Evolutionary conservation across 64 coral and sea anemone species (phyloP).

Genomic region (Acropora yongei): DNA sequence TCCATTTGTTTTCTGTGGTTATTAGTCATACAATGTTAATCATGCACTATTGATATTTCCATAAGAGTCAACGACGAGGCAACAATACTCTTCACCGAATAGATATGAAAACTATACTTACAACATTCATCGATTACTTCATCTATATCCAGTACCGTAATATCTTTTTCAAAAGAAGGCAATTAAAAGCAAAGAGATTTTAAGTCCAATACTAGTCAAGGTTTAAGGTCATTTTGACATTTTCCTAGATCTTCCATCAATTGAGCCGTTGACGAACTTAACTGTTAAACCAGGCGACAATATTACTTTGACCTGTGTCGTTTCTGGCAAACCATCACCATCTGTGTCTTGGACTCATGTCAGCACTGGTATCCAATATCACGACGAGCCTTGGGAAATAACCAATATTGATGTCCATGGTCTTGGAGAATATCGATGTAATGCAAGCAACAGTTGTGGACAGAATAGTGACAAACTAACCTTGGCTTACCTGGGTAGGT

Average conservation of each 20-base stretch:
- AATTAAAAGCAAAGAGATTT: too few relatives aligned
- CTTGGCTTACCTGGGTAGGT: background rate
- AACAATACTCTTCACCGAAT: too few relatives aligned
- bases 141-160: too few relatives aligned
- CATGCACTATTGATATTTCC: too few relatives aligned
- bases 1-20: too few relatives aligned
- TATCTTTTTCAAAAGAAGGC: too few relatives aligned
- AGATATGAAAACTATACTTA: too few relatives aligned
- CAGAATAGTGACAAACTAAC: background rate
- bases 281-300: background rate
- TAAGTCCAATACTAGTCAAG: background rate
- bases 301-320: background rate
- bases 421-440: constrained; percentile 9
- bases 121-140: too few relatives aligned
- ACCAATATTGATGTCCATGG: background rate
- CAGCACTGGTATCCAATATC: too few relatives aligned
- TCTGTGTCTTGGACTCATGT: background rate
- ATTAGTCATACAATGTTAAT: too few relatives aligned
- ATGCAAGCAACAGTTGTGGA: constrained; percentile 1
- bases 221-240: background rate
- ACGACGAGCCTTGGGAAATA: background rate
- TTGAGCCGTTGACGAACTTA: background rate
- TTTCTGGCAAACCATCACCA: background rate
- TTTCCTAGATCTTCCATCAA: background rate
- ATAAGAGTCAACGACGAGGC: too few relatives aligned